These are phyloP conservation scores for Macaca mulatta DNA, from an alignment of 2,113 vertebrate genomes.

Conservation along the genomic window DNA sequence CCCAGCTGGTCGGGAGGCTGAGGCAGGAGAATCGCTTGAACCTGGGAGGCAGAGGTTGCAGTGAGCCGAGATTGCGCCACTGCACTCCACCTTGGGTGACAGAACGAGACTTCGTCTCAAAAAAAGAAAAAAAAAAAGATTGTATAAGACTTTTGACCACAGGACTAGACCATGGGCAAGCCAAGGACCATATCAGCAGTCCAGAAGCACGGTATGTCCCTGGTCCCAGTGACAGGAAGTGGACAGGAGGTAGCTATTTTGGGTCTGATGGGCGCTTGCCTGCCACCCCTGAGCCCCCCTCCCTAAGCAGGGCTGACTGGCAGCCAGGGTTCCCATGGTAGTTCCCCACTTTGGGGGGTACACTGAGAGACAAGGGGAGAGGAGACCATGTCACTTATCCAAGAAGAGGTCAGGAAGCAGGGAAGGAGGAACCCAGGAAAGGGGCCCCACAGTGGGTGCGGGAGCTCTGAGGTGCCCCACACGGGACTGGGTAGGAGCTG, in stretches of 20 bases:
- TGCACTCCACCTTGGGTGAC: too few relatives aligned
- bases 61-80: too few relatives aligned
- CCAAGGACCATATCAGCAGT: neutral
- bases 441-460: accelerated
- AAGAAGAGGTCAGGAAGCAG: neutral
- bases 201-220: neutral
- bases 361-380: neutral
- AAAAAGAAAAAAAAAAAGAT: neutral
- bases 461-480: neutral
- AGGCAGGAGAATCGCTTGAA: too few relatives aligned
- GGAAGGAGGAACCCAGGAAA: neutral
- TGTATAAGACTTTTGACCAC: neutral
- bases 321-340: neutral
- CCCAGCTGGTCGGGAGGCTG: too few relatives aligned
- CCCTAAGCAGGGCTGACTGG: neutral
- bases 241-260: neutral
- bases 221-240: neutral
- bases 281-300: neutral
- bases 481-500: accelerated
- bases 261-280: neutral
- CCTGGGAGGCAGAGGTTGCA: too few relatives aligned
- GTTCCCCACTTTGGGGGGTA: neutral
- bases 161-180: neutral
- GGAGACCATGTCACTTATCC: neutral
- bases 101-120: too few relatives aligned